phyloP scores from a whole-genome alignment of 23 tunicate genomes.

The Ascidia mentula region DNA sequence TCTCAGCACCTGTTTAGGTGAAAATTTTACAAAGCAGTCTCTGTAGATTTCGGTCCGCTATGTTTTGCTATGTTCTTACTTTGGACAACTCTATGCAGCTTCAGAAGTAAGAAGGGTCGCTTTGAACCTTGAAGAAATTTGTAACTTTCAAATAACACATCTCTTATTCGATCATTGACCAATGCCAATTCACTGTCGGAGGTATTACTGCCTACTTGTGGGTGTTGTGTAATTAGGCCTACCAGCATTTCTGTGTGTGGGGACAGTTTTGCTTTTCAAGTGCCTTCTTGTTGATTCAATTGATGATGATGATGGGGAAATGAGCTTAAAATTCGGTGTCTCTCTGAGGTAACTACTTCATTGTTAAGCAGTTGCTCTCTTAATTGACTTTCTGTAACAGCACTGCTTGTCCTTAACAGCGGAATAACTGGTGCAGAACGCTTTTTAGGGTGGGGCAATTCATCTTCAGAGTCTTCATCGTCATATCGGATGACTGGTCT shows the following conservation, averaged over 20 bases:
- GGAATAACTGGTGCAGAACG: slow-evolving; percentile 4
- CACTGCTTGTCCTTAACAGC: slow-evolving; percentile 4
- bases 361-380: slow-evolving; percentile 6
- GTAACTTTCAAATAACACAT: not conserved
- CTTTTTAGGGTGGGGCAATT: slow-evolving; percentile 2
- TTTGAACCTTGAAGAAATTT: not conserved
- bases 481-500: slow-evolving; percentile 4
- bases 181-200: not conserved
- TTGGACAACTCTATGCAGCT: slow-evolving; percentile 2
- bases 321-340: not conserved
- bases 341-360: slow-evolving; percentile 5
- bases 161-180: not conserved
- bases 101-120: slow-evolving; percentile 3
- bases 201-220: too few species aligned
- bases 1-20: not conserved
- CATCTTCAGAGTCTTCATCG: not conserved
- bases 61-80: too few species aligned
- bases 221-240: not conserved
- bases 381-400: slow-evolving; percentile 5
- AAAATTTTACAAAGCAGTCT: not conserved
- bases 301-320: slow-evolving; percentile 1
- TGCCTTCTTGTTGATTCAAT: slow-evolving; percentile 9
- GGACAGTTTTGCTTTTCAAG: slow-evolving; percentile 6
- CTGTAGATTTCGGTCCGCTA: too few species aligned
- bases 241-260: not conserved